phyloP scores from a whole-genome alignment of 2,888 invertebrate genomes.

The Oscheius sp. region DNA sequence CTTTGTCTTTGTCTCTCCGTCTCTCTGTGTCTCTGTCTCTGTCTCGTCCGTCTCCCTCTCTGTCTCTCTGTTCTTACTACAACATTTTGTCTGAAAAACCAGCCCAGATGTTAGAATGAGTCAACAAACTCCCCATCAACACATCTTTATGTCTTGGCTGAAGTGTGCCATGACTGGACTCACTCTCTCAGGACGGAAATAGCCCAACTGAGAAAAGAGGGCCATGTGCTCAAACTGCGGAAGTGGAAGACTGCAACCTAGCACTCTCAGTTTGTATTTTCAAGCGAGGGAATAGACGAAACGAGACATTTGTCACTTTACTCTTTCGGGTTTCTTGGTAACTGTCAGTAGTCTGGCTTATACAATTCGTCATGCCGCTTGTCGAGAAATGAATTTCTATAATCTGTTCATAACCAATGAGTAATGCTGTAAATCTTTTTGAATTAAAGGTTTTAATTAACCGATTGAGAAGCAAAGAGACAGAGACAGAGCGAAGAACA shows the following conservation, averaged over 20 bases:
- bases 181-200: neutral
- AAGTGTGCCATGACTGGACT: slow-evolving; percentile 22
- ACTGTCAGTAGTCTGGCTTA: too few relatives aligned
- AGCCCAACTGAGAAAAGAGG: slow-evolving; percentile 13
- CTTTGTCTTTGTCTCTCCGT: neutral
- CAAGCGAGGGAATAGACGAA: too few relatives aligned
- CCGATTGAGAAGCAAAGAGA: neutral
- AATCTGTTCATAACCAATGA: too few relatives aligned
- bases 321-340: too few relatives aligned
- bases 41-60: slow-evolving; percentile 1
- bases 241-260: neutral
- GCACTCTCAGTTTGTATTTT: too few relatives aligned
- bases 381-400: too few relatives aligned
- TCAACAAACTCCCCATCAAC: neutral
- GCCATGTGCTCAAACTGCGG: slow-evolving; percentile 14
- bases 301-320: too few relatives aligned
- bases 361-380: too few relatives aligned
- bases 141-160: slow-evolving; percentile 15
- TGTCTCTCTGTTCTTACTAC: neutral
- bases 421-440: too few relatives aligned
- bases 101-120: neutral
- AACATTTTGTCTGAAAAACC: neutral
- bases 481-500: neutral
- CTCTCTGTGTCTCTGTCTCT: slow-evolving; percentile 7
- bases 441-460: too few relatives aligned